A percentile compares a stretch with the other conserved stretches of the same genome.
Conservation (phyloP, 2,888 invertebrate genomes). For the Nasonia oneida region DNA sequence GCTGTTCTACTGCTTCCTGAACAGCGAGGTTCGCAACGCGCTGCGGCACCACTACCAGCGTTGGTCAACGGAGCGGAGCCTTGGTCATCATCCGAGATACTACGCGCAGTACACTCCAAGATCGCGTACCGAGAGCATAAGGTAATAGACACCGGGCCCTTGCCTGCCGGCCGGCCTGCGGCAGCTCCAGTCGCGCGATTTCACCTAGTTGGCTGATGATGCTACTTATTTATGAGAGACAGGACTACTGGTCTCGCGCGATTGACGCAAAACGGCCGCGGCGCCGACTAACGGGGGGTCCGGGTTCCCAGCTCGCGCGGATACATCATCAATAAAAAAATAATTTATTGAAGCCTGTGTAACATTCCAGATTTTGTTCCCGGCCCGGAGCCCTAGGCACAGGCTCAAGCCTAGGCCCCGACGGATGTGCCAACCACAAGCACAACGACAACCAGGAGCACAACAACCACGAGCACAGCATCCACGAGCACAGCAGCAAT, state of each 20-base stretch:
- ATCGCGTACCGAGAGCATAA: conserved; percentile 90
- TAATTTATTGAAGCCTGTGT: conserved; percentile 62
- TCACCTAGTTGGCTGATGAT: too few relatives aligned
- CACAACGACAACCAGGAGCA: conserved; percentile 69
- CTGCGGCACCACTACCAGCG: conserved; percentile 90
- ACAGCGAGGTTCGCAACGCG: conserved; percentile 93
- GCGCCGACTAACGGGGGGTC: conserved; percentile 30
- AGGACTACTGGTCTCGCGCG: not conserved
- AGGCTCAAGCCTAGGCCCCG: not conserved
- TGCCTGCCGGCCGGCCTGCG: conserved; percentile 41
- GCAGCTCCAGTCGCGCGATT: conserved; percentile 4
- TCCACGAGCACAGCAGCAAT: not conserved
- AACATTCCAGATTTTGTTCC: conserved; percentile 84
- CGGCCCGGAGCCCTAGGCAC: conserved; percentile 79
- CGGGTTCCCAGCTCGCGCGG: conserved; percentile 42
- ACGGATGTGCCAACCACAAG: conserved; percentile 1
- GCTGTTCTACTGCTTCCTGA: conserved; percentile 95
- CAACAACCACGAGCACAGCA: not conserved
- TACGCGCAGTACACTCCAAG: conserved; percentile 91
- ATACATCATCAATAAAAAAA: conserved; percentile 61
- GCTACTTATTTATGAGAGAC: too few relatives aligned
- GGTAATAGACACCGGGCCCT: conserved; percentile 80
- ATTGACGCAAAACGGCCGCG: conserved; percentile 1
- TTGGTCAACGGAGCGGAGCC: conserved; percentile 86
- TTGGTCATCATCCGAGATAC: conserved; percentile 80